Percentiles rank a stretch among this genome's conserved stretches.
Evolutionary conservation across 2,888 invertebrate species (phyloP).

Genomic region (Drosophila acutilabella): DNA sequence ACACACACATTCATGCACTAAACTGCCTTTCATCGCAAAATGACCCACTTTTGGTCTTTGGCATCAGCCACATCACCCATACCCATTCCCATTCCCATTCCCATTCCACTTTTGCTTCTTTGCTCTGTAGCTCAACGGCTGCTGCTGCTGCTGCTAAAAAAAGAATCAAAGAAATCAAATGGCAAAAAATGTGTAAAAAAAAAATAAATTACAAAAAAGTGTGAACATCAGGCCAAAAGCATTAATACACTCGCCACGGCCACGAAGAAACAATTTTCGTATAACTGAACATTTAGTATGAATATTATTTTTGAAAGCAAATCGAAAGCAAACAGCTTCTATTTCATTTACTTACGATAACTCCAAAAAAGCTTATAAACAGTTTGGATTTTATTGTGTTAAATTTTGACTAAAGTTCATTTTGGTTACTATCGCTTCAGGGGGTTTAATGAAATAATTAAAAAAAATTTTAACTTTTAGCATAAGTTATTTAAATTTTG

Average conservation of each 20-base stretch:
- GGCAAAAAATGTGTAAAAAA: slow-evolving; percentile 46
- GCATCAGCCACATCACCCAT: slow-evolving; percentile 40
- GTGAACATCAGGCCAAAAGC: slow-evolving; percentile 3
- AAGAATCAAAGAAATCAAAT: slow-evolving; percentile 76
- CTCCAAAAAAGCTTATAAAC: too few species aligned
- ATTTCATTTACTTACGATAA: too few species aligned
- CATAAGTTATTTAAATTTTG: too few species aligned
- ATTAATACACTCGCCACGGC: not conserved
- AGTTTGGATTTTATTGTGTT: too few species aligned
- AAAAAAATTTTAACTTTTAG: too few species aligned
- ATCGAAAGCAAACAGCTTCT: too few species aligned
- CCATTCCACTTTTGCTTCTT: slow-evolving; percentile 27
- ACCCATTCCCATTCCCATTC: not conserved
- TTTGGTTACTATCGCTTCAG: too few species aligned
- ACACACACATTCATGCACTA: slow-evolving; percentile 27
- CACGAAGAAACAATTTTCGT: too few species aligned
- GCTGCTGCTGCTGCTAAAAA: slow-evolving; percentile 43
- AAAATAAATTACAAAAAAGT: not conserved
- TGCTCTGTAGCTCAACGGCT: slow-evolving; percentile 6
- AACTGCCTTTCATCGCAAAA: slow-evolving; percentile 56
- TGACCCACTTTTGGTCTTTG: slow-evolving; percentile 76
- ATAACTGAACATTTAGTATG: too few species aligned
- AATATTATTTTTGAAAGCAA: too few species aligned
- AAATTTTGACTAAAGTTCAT: too few species aligned
- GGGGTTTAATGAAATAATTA: too few species aligned